Evolutionary conservation across 2,888 invertebrate species (phyloP).

Genomic region (Coelinius sp.): DNA sequence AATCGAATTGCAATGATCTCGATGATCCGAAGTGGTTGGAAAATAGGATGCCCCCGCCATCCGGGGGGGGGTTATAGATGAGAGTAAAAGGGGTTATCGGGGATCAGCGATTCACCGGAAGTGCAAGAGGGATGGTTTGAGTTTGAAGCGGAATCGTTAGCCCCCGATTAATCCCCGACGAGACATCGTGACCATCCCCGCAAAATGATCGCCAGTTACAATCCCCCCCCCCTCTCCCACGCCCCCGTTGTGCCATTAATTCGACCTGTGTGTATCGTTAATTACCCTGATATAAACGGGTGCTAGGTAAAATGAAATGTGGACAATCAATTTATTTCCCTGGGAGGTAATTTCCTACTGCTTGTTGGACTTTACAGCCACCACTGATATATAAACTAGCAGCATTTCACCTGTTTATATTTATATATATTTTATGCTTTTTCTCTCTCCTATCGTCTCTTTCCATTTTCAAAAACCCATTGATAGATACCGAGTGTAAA

Average conservation of each 20-base stretch:
- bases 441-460: neutral
- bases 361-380: constrained; percentile 16
- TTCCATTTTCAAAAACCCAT: too few species aligned
- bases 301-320: constrained; percentile 45
- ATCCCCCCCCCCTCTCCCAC: constrained; percentile 45
- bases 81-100: neutral
- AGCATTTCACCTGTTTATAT: constrained; percentile 6
- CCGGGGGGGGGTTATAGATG: neutral
- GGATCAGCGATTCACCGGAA: neutral
- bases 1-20: constrained; percentile 31
- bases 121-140: neutral
- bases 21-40: constrained; percentile 26
- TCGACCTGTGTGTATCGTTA: constrained; percentile 48
- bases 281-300: constrained; percentile 50
- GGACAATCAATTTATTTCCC: constrained; percentile 48
- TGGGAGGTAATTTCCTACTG: constrained; percentile 39
- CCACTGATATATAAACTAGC: neutral
- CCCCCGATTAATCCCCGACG: constrained; percentile 36
- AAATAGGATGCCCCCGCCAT: neutral
- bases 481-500: neutral
- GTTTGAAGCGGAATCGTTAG: constrained; percentile 29
- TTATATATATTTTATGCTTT: neutral
- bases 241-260: constrained; percentile 50
- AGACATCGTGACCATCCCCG: constrained; percentile 42
- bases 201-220: constrained; percentile 40